These are phyloP conservation scores for Psittacula cyanocephala DNA, from an alignment of 2,113 vertebrate species.

Conservation along the genomic window DNA sequence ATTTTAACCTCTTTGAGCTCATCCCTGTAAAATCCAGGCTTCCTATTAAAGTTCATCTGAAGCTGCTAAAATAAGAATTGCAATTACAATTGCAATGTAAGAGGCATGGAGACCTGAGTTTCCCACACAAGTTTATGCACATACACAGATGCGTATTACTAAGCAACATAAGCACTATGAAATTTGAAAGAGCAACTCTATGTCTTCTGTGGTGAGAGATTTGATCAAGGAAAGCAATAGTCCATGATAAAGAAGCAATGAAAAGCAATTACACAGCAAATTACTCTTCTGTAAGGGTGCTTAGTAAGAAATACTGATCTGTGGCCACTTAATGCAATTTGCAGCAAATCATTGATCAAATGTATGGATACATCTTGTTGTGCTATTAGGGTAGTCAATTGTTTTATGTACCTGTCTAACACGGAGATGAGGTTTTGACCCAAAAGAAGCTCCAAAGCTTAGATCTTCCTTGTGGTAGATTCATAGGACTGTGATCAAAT, in stretches of 20 bases:
- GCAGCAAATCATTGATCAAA: slow-evolving; percentile 24
- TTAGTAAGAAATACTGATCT: slow-evolving; percentile 11
- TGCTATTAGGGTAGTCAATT: not conserved
- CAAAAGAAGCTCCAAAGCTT: not conserved
- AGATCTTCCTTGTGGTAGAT: not conserved
- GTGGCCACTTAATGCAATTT: not conserved
- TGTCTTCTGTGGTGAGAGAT: not conserved
- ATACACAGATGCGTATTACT: not conserved
- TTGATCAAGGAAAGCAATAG: not conserved
- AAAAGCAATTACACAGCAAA: slow-evolving; percentile 14
- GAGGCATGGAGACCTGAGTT: not conserved
- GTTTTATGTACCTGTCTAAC: not conserved
- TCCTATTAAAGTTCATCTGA: not conserved
- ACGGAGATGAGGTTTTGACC: not conserved
- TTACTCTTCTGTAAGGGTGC: not conserved
- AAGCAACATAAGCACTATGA: not conserved
- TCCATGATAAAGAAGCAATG: not conserved
- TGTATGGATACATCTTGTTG: not conserved
- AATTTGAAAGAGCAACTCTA: not conserved
- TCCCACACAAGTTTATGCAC: not conserved
- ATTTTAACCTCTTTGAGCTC: not conserved
- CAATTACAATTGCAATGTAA: not conserved
- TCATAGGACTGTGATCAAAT: not conserved
- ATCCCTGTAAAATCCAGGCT: not conserved
- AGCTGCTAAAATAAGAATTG: not conserved